phyloP scores from a whole-genome alignment of 2,888 invertebrate species.

The Lithophane leautieri region DNA sequence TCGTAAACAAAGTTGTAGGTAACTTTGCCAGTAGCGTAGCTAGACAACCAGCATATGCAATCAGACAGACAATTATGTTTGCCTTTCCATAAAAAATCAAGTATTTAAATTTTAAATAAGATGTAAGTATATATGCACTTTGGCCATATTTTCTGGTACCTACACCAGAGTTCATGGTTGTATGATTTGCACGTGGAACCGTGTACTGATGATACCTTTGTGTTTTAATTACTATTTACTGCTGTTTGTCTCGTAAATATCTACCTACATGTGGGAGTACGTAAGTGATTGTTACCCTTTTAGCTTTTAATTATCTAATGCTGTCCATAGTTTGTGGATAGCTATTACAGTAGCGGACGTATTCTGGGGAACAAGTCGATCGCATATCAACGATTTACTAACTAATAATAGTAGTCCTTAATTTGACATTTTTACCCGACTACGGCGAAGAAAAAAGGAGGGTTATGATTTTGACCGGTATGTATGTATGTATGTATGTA shows the following conservation, averaged over 20 bases:
- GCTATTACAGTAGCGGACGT: not conserved
- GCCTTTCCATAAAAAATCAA: constrained; percentile 15
- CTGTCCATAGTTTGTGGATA: not conserved
- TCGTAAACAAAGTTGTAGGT: not conserved
- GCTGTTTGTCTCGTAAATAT: not conserved
- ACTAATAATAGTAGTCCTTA: no score
- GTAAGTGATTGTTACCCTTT: not conserved
- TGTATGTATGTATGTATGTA: no score
- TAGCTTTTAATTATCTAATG: not conserved
- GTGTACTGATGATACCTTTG: constrained; percentile 23
- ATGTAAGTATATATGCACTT: not conserved
- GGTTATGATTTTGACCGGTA: no score
- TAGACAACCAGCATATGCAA: not conserved
- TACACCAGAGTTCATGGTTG: constrained; percentile 27
- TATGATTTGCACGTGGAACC: constrained; percentile 35
- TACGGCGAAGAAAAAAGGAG: no score
- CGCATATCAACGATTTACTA: not conserved
- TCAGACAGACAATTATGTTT: not conserved
- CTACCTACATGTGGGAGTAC: not conserved
- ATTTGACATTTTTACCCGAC: no score
- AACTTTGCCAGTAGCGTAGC: not conserved
- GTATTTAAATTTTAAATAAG: constrained; percentile 31
- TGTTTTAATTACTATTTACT: constrained; percentile 22
- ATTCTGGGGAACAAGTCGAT: not conserved
- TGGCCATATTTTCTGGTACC: constrained; percentile 2